A percentile compares a stretch with the other conserved stretches of the same genome.
phyloP scores from a whole-genome alignment of 2,113 vertebrate species.

The Ceyx margarethae region DNA sequence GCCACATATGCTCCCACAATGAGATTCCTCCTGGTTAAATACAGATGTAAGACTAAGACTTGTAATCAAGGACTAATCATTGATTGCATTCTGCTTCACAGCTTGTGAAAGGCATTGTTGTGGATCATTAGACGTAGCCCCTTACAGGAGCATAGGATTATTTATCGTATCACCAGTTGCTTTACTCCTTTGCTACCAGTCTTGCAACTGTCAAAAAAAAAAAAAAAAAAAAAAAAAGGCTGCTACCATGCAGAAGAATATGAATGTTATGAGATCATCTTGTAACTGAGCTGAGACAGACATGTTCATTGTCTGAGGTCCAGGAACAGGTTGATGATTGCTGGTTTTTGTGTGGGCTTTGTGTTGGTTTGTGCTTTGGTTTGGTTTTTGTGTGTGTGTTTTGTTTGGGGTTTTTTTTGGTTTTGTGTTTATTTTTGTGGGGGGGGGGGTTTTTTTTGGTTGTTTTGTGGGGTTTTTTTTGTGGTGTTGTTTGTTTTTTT shows the following conservation, averaged over 20 bases:
- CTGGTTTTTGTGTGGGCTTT: background rate
- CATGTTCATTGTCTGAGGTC: background rate
- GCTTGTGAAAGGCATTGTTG: constrained; percentile 59
- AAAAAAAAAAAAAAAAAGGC: background rate
- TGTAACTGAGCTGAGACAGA: background rate
- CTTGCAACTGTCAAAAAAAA: background rate
- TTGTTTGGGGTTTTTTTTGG: background rate
- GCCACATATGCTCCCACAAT: background rate
- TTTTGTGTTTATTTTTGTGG: too few species aligned
- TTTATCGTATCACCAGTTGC: constrained; percentile 46
- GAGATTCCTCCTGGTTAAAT: constrained; percentile 40
- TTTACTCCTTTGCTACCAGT: constrained; percentile 15
- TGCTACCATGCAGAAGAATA: background rate
- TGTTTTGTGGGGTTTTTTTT: background rate
- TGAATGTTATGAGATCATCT: background rate
- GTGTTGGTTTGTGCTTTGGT: too few species aligned
- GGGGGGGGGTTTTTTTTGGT: background rate
- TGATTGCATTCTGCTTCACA: constrained; percentile 57
- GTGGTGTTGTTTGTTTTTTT: background rate
- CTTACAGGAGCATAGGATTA: constrained; percentile 58
- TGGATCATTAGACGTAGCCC: constrained; percentile 59
- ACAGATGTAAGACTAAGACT: constrained; percentile 47
- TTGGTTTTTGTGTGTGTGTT: background rate
- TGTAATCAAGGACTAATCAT: constrained; percentile 60
- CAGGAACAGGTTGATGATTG: background rate